phyloP scores from a whole-genome alignment of 2,113 vertebrate genomes.

The Oreochromis niloticus region DNA sequence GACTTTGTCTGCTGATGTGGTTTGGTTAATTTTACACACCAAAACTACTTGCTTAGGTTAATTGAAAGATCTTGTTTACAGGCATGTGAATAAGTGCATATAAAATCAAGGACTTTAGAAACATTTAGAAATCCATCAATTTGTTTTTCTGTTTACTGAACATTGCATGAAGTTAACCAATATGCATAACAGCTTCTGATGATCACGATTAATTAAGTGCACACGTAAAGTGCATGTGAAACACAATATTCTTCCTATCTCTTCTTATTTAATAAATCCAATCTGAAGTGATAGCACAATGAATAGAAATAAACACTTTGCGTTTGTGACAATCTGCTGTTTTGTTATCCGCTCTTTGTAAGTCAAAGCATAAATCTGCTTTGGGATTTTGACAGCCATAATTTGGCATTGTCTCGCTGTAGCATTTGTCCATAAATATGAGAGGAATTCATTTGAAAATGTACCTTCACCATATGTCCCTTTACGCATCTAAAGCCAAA shows the following conservation, averaged over 20 bases:
- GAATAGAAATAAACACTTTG: background rate
- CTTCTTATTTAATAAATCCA: background rate
- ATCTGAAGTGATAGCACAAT: background rate
- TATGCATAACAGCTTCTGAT: background rate
- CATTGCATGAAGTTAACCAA: background rate
- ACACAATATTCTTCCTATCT: background rate
- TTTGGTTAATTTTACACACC: background rate
- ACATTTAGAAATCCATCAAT: background rate
- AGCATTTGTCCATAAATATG: background rate
- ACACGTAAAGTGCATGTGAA: background rate
- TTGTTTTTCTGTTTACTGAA: background rate
- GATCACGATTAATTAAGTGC: background rate
- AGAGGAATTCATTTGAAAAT: constrained; percentile 15
- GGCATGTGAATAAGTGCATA: background rate
- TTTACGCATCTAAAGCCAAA: constrained; percentile 18
- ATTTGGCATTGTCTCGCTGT: background rate
- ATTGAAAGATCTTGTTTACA: background rate
- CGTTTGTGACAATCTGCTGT: background rate
- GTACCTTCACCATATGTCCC: constrained; percentile 31
- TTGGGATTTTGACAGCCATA: background rate
- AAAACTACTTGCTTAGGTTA: background rate
- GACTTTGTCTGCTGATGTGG: background rate
- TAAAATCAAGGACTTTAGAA: background rate
- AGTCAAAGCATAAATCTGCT: background rate
- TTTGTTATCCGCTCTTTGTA: background rate